These are phyloP conservation scores for Mesopsocus fuscifrons DNA, from an alignment of 2,888 invertebrate species.

Conservation along the genomic window DNA sequence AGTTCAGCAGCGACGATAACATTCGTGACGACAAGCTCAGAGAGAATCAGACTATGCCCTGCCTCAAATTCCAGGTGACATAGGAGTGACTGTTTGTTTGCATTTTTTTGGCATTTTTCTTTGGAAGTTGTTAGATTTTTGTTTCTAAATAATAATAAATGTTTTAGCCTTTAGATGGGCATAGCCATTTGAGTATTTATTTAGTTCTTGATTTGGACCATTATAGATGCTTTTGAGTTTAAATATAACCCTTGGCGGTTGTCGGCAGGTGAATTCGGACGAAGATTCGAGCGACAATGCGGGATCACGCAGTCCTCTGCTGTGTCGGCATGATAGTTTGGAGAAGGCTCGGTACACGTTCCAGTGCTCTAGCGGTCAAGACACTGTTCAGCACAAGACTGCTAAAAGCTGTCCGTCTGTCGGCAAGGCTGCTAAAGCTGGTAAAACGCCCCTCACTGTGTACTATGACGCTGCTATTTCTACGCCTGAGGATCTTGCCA, in stretches of 20 bases:
- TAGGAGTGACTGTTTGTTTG: too few relatives aligned
- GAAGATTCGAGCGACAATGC: constrained; percentile 9
- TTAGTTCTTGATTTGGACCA: too few relatives aligned
- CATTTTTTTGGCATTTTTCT: too few relatives aligned
- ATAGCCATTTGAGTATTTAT: too few relatives aligned
- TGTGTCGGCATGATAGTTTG: constrained; percentile 7
- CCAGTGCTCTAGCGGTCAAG: too few relatives aligned
- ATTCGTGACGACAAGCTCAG: not conserved
- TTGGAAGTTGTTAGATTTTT: too few relatives aligned
- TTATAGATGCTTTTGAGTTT: too few relatives aligned
- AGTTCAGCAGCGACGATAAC: constrained; percentile 4
- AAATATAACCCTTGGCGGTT: too few relatives aligned
- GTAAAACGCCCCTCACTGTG: not conserved
- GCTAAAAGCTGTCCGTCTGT: constrained; percentile 1
- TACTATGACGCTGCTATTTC: not conserved
- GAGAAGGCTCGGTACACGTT: not conserved
- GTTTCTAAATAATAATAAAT: too few relatives aligned
- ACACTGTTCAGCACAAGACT: constrained; percentile 3
- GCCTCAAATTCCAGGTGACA: constrained; percentile 1
- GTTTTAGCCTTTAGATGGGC: too few relatives aligned
- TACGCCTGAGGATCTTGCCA: not conserved
- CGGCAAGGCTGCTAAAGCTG: not conserved
- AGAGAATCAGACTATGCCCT: not conserved
- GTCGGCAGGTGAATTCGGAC: not conserved
- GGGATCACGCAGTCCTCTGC: constrained; percentile 9